Evolutionary conservation across 2,797 vertebrate species (phyloP).

Genomic region (Sebastes miniatus): DNA sequence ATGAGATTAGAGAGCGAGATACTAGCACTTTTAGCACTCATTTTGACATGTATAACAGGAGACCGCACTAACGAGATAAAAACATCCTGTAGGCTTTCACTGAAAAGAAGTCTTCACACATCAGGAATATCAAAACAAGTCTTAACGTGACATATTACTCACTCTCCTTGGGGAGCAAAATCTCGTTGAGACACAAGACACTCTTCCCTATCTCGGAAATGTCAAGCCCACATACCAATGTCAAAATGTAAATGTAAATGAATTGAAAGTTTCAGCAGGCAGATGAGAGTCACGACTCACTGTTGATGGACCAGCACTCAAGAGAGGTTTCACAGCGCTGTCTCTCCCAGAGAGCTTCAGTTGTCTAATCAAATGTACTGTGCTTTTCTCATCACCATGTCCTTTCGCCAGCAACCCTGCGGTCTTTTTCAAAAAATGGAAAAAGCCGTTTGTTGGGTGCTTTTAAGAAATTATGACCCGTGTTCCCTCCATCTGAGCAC

Average conservation of each 20-base stretch:
- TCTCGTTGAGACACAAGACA: conserved; percentile 34
- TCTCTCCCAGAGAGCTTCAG: conserved; percentile 23
- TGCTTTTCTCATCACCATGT: conserved; percentile 37
- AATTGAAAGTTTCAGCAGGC: conserved; percentile 50
- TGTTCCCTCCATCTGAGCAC: conserved; percentile 22
- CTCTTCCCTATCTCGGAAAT: conserved; percentile 42
- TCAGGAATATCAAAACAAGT: conserved; percentile 35
- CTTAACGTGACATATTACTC: conserved; percentile 31
- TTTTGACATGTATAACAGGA: conserved; percentile 1
- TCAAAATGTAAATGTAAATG: conserved; percentile 58
- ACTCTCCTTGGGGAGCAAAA: conserved; percentile 25
- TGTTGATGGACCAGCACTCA: conserved; percentile 51
- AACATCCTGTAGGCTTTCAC: conserved; percentile 7
- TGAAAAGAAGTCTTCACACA: conserved; percentile 19
- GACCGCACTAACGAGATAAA: conserved; percentile 10
- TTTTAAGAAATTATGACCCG: conserved; percentile 68
- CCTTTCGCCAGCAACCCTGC: conserved; percentile 29
- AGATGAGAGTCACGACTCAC: conserved; percentile 26
- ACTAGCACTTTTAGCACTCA: background rate
- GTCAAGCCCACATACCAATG: conserved; percentile 45
- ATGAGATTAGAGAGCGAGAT: background rate
- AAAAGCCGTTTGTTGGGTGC: conserved; percentile 48
- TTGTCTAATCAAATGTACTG: conserved; percentile 51
- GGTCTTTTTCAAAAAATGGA: conserved; percentile 12
- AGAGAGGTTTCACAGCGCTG: conserved; percentile 25